Base-by-base conservation (phyloP, 2,113 vertebrate genomes). In the Zeus faber region DNA sequence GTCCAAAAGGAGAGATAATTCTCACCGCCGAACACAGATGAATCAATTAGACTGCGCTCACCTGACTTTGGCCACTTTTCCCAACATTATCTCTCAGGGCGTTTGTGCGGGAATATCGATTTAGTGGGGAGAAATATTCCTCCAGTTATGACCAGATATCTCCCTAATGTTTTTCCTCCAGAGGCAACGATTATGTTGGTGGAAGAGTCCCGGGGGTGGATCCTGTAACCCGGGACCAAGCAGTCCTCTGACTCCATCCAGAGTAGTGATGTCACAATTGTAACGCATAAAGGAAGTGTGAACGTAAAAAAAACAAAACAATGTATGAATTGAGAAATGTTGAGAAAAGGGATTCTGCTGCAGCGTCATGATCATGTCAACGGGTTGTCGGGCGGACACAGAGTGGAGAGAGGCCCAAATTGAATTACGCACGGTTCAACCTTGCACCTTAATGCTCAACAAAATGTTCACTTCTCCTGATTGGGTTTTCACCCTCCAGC, bases 1-100 rank as follows among this genome's bases (percentile, higher is more conserved):
- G 61, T 78, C 76, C 77, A 80, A 83, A 86, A 89, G 77, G 83
- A n/a, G n/a, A 87, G 88, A 83, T 63, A 69, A 72, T 88, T 90
- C 72, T 67, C 40, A 87, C 83, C 55, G 51, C 63, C 74, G 54
- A 71, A 79, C 67, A 67, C 76, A 84, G 55, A 89, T 83, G 84
- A 87, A 92, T 91, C 87, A 85, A 60, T 88, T 75, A 79, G 80
- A 72, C 49, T 54, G 67, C 41, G 58, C 79, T 89, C 81, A 84
- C 85, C 66, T 72, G 87, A 85, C 76, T 68, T 60, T 71, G 44
- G 60, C 85, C 75, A 77, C 77, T 73, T 85, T 60, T 83, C 55
- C 67, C 72, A 74, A 76, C 62, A 47, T 77, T 49, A 57, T 33
- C 51, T 86, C 72, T 74, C 39, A 21, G 49, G 50, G 53, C 67